Percentiles rank a stretch among this genome's conserved stretches.
Conservation (phyloP, 1,140 invertebrate genomes). For the Scaptomyza graminum region DNA sequence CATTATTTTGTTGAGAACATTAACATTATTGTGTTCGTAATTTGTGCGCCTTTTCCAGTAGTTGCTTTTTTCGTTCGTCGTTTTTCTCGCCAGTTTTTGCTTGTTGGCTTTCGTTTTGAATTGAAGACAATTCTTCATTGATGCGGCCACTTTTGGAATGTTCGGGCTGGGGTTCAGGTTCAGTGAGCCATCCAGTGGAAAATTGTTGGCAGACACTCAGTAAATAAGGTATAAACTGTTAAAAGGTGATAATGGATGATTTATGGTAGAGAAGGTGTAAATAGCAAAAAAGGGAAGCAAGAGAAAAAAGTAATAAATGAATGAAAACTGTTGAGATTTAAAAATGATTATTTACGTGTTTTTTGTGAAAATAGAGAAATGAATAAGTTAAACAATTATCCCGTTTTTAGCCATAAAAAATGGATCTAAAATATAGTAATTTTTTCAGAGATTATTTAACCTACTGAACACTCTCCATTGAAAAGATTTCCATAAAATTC, state of each 20-base stretch:
- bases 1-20: conserved; percentile 8
- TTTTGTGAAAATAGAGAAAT: neutral
- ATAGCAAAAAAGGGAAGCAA: neutral
- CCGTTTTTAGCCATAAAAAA: too few relatives aligned
- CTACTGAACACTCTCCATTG: too few relatives aligned
- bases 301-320: neutral
- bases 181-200: conserved; percentile 1
- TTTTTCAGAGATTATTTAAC: too few relatives aligned
- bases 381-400: neutral
- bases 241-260: conserved; percentile 1
- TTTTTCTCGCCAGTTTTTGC: conserved; percentile 4
- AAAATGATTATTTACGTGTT: too few relatives aligned
- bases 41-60: conserved; percentile 9
- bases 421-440: too few relatives aligned
- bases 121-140: neutral
- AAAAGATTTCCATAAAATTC: neutral
- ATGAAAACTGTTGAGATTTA: too few relatives aligned
- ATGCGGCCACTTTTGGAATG: conserved; percentile 1
- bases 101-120: neutral
- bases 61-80: neutral
- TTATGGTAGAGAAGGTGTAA: neutral
- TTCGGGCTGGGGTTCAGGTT: conserved; percentile 1
- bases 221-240: conserved; percentile 1
- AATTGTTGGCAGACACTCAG: conserved; percentile 12
- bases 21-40: conserved; percentile 29